These are phyloP conservation scores for Haemorhous mexicanus DNA, from an alignment of 2,113 vertebrate genomes.

Conservation along the genomic window DNA sequence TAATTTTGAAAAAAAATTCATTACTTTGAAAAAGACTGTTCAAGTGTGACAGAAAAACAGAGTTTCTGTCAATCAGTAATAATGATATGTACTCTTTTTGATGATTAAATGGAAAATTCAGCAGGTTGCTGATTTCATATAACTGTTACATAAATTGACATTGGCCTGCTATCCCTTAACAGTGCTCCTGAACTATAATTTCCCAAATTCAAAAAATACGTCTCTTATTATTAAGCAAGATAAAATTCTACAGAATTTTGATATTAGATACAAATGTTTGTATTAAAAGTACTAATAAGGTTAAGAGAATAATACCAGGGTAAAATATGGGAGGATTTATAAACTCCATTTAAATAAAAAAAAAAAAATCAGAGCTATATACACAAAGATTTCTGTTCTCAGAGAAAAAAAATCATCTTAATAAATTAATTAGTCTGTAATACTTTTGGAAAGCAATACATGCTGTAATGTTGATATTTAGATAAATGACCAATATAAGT, in stretches of 20 bases:
- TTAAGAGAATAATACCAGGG: not conserved
- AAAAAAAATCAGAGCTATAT: not conserved
- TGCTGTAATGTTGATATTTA: not conserved
- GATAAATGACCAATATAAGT: not conserved
- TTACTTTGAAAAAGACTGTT: not conserved
- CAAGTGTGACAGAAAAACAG: not conserved
- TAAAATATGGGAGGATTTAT: not conserved
- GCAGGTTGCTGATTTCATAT: not conserved
- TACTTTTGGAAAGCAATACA: not conserved
- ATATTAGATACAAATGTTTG: conserved; percentile 5
- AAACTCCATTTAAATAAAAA: not conserved
- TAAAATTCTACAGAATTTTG: not conserved
- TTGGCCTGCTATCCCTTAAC: not conserved
- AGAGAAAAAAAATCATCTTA: not conserved
- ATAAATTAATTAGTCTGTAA: not conserved
- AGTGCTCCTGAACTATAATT: not conserved
- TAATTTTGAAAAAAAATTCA: not conserved
- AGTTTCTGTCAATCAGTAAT: not conserved
- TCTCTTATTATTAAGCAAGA: not conserved
- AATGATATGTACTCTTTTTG: not conserved
- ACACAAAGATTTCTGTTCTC: not conserved
- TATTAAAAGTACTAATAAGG: not conserved
- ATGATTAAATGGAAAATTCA: not conserved
- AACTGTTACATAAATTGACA: not conserved
- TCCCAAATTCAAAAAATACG: not conserved